Conservation (phyloP, 2,797 vertebrate species). For the Silurus aristotelis region DNA sequence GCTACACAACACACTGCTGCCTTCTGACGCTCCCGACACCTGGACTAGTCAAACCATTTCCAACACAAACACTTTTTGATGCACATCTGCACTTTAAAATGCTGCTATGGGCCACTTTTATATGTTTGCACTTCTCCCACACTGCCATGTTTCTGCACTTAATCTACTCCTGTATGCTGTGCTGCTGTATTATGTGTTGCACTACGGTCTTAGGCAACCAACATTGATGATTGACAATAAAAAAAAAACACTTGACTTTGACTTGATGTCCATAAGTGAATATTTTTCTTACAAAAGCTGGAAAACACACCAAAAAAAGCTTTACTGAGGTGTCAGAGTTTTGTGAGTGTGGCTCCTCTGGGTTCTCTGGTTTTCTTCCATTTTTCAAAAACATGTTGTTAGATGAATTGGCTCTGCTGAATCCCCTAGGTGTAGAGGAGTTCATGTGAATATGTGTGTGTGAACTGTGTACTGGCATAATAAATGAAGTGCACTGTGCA, state of each 20-base stretch:
- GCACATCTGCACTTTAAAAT: neutral
- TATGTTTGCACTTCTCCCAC: neutral
- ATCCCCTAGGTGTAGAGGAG: neutral
- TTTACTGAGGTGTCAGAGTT: neutral
- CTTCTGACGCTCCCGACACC: constrained; percentile 2
- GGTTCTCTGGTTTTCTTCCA: neutral
- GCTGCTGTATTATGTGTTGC: neutral
- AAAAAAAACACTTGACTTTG: neutral
- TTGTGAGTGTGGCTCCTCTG: too few species aligned
- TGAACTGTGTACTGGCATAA: neutral
- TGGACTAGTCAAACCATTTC: neutral
- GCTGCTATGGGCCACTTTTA: neutral
- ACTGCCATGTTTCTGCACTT: neutral
- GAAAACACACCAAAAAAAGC: neutral
- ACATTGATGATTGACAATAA: neutral
- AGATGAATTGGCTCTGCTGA: neutral
- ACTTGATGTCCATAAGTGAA: neutral
- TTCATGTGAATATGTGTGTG: neutral
- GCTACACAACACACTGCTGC: neutral
- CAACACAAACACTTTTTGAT: neutral
- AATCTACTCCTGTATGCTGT: neutral
- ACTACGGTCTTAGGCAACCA: neutral
- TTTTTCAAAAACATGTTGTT: neutral
- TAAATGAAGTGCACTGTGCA: too few species aligned
- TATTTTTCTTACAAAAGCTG: neutral